Conservation (phyloP, 2,888 invertebrate genomes). For the Diadegma fenestrale region DNA sequence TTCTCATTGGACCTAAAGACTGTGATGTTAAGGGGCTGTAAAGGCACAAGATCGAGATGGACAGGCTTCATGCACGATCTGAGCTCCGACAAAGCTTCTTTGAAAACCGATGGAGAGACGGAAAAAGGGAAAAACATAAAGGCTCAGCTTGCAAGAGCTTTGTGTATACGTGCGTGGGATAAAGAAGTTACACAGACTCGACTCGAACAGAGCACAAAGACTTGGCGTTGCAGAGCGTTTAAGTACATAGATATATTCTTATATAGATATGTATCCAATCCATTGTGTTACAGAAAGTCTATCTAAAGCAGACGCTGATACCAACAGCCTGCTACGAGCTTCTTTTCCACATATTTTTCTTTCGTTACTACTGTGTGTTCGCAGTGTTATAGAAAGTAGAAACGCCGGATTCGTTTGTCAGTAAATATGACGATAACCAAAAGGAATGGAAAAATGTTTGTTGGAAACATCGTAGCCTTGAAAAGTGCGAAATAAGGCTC, state of each 20-base stretch:
- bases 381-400: constrained; percentile 11
- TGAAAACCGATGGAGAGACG: constrained; percentile 46
- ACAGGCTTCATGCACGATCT: constrained; percentile 39
- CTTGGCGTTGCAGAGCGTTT: constrained; percentile 28
- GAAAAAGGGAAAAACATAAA: constrained; percentile 10
- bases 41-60: constrained; percentile 6
- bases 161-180: constrained; percentile 15
- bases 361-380: constrained; percentile 5
- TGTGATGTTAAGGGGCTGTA: constrained; percentile 1
- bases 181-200: constrained; percentile 47
- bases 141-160: constrained; percentile 20
- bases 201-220: constrained; percentile 57
- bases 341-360: constrained; percentile 1
- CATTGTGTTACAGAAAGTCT: constrained; percentile 12
- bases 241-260: constrained; percentile 11
- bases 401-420: not conserved
- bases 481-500: constrained; percentile 5
- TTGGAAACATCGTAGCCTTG: not conserved
- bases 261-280: not conserved
- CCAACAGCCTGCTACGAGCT: not conserved
- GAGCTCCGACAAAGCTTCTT: constrained; percentile 37
- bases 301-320: constrained; percentile 36
- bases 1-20: not conserved
- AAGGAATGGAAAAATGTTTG: not conserved
- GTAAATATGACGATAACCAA: not conserved